Base-by-base conservation (phyloP, 2,113 vertebrate species). In the Nansenia antarctica region DNA sequence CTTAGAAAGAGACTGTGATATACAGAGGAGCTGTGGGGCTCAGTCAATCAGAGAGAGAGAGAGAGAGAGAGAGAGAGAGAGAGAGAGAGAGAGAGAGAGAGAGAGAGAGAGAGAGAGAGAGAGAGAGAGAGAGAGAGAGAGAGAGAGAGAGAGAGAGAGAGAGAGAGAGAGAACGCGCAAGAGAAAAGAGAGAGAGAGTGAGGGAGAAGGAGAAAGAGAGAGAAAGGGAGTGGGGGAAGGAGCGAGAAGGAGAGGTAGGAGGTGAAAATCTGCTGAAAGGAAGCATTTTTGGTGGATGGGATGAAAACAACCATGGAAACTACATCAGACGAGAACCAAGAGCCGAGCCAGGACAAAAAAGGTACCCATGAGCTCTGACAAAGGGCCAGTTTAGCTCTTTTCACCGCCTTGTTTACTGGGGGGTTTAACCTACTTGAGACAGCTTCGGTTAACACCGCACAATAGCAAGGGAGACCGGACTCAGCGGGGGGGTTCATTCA, bases 241-340 rank as follows among this genome's bases (percentile, higher is more conserved):
- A 69, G 62, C 27, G 22, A 62, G 35, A 30, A 27, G 57, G 78
- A 86, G 69, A 32, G 62, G 89, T 61, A 69, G 69, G 87, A 87
- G 85, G 90, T 91, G 89, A 92, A 87, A 91, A 86, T 90, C 88
- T 90, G 85, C 80, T 90, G 85, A 88, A 92, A 85, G 83, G 90
- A 85, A 79, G 90, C 91, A 94, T 96, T 96, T 96, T 95, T 95
- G 91, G 92, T 94, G 91, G 89, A 94, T 93, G 88, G 92, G 92
- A 94, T 94, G 92, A 94, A 95, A 92, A 90, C 93, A 93, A 90
- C 93, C 93, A 98, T 98, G 96, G 96, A 97, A 95, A 95, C 94
- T 93, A 87, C 92, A 89, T 91, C 93, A 73, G 95, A 95, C 83
- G 95, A 95, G 90, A 95, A 91, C 88, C 91, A 92, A 84, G 94